Conservation (phyloP, 2,797 vertebrate species). For the Sciurus vulgaris region DNA sequence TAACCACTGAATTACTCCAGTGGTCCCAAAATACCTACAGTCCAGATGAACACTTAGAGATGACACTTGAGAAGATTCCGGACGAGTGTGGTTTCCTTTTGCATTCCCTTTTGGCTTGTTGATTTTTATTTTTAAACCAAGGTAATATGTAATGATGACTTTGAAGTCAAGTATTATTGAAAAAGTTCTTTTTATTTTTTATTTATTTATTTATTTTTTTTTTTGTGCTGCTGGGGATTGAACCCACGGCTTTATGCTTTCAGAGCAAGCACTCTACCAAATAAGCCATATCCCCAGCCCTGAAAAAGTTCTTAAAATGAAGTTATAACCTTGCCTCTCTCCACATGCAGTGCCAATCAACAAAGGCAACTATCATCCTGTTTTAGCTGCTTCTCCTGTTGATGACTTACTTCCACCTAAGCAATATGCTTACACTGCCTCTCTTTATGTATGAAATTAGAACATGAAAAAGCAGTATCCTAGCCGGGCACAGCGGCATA, state of each 20-base stretch:
- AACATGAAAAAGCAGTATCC: not conserved
- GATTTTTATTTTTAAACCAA: slow-evolving; percentile 24
- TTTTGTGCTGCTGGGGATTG: too few species aligned
- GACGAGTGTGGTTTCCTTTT: not conserved
- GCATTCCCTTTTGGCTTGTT: not conserved
- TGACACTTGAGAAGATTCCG: slow-evolving; percentile 70
- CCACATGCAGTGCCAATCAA: not conserved
- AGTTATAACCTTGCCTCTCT: not conserved
- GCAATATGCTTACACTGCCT: not conserved
- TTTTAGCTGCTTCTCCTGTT: not conserved
- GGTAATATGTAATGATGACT: not conserved
- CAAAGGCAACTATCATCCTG: not conserved
- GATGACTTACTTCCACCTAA: not conserved
- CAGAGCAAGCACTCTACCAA: too few species aligned
- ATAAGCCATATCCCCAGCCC: too few species aligned
- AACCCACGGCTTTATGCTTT: too few species aligned
- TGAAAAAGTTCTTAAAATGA: not conserved
- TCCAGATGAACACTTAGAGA: slow-evolving; percentile 68
- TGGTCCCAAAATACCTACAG: slow-evolving; percentile 61
- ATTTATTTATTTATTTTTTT: too few species aligned
- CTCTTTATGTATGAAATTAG: not conserved
- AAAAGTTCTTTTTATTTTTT: not conserved
- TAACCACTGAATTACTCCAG: slow-evolving; percentile 51
- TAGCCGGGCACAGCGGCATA: too few species aligned
- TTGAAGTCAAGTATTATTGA: slow-evolving; percentile 9